Evolutionary conservation across 2,888 invertebrate genomes (phyloP).

Genomic region (Cerceris rybyensis): DNA sequence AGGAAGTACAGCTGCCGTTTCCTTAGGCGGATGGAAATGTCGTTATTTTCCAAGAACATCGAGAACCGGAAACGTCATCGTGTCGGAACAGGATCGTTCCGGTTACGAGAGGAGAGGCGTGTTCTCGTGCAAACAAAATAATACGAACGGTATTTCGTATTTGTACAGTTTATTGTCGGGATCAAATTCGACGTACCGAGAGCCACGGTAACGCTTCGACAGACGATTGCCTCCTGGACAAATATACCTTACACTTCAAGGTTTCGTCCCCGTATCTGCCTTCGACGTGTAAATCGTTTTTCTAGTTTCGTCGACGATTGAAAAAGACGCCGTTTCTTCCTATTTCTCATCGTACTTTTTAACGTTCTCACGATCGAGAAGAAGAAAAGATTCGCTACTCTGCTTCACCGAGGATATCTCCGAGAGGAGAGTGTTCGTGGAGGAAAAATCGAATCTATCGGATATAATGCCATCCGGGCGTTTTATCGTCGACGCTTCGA

Average conservation of each 20-base stretch:
- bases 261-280: slow-evolving; percentile 6
- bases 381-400: too few relatives aligned
- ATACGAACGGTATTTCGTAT: slow-evolving; percentile 24
- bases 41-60: slow-evolving; percentile 46
- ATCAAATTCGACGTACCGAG: background rate
- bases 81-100: slow-evolving; percentile 40
- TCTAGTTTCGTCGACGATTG: background rate
- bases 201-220: slow-evolving; percentile 11
- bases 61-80: slow-evolving; percentile 40
- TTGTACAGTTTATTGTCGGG: slow-evolving; percentile 43
- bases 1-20: slow-evolving; percentile 54
- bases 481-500: slow-evolving; percentile 43
- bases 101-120: slow-evolving; percentile 14
- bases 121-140: slow-evolving; percentile 35
- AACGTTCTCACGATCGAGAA: too few relatives aligned
- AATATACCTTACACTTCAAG: slow-evolving; percentile 40
- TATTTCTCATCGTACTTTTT: too few relatives aligned
- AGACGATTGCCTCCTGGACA: slow-evolving; percentile 31
- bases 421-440: background rate
- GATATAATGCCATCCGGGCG: slow-evolving; percentile 18
- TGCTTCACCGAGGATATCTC: too few relatives aligned
- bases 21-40: slow-evolving; percentile 24
- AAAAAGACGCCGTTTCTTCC: too few relatives aligned
- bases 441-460: slow-evolving; percentile 35
- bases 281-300: background rate